Evolutionary conservation across 2,888 invertebrate genomes (phyloP), one percentile per base, ranked within the genome.

Genomic region (Caenorhabditis imperialis): DNA sequence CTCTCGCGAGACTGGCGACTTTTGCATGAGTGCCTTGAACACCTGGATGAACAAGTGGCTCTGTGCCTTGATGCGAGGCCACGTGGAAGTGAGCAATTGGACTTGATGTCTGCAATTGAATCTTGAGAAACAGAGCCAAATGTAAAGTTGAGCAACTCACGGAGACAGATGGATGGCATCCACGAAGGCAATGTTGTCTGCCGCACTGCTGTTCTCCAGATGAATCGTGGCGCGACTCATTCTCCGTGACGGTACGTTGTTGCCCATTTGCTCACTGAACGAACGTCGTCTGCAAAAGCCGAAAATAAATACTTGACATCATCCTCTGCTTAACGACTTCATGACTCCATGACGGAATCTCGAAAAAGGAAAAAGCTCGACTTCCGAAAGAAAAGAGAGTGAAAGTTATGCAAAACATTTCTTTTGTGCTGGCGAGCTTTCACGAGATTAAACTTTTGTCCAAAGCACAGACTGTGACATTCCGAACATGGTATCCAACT

Each of bases 31-130:
- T 22, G 73, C 48, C 55, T 79, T 85, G 81, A 84, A 86, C 12
- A 82, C 83, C 61, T 80, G 81, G 16, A 76, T 65, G 65, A 86
- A 85, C 7, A 81, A 63, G 22, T 18, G 55, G 35, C 48, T 58
- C 20, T 77, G 74, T 14, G 79, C 20, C 54, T 84, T 84, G 40
- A 86, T 81, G 42, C 77, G 74, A 8, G 83, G 79, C 86, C 86
- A 86, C 10, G 84, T 84, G 20, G 85, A 79, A 18, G 76, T 77
- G 16, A 86, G 77, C 12, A 86, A 78, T 25, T 82, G 77, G 5
- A 78, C 61, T 75, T 86, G 86, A 63, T 86, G 85, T 53, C 86
- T 86, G 71, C 53, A 83, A 62, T 62, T 3, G 20, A 27, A 10
- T 25, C 16, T 57, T 37, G 12, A 22, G 38, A 53, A 18, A 40